Evolutionary conservation across 1,140 invertebrate species (phyloP), one percentile per base, ranked within the genome.

Genomic region (Hyphantria cunea): DNA sequence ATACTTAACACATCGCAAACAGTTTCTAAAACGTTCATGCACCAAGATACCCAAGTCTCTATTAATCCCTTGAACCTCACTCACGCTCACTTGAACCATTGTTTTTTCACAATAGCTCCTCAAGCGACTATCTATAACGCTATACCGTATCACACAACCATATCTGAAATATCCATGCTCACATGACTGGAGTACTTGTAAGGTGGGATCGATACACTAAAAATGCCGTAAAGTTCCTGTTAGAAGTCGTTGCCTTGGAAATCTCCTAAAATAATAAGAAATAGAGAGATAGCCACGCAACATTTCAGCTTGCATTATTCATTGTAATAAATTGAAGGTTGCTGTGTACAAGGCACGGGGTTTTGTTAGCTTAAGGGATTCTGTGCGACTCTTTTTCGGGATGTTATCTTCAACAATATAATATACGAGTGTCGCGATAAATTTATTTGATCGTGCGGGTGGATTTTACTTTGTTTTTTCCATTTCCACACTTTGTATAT

Each of bases 261-360:
- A 58, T 58, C 55, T 58, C n/a, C 44, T 58, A 58, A 58, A 58
- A 58, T 58, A 58, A 58, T 39, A 49, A 58, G 55, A 15, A 58
- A 37, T 48, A 9, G 44, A 39, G 48, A 48, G 44, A 48, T 0
- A 11, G 15, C 6, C 10, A 15, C 17, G 17, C 5, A 1, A 25
- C 17, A 1, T 25, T 37, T 58, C 6, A 31, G 11, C 45, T 48
- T 58, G 55, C 55, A 58, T 58, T 58, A 58, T 58, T 58, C 55
- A 58, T 58, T 39, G 55, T 58, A 58, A 58, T 58, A 58, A 58
- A 58, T 58, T 58, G 33, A 6, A 58, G 54, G 37, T 58, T 33
- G 15, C 34, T 17, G 14, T 12, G n/a, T 48, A 48, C 55, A 58
- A 58, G 32, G 33, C 42, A 56, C 47, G 41, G 45, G 33, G 44